Conservation (phyloP, 1,140 invertebrate species). For the Drosophila mauritiana region DNA sequence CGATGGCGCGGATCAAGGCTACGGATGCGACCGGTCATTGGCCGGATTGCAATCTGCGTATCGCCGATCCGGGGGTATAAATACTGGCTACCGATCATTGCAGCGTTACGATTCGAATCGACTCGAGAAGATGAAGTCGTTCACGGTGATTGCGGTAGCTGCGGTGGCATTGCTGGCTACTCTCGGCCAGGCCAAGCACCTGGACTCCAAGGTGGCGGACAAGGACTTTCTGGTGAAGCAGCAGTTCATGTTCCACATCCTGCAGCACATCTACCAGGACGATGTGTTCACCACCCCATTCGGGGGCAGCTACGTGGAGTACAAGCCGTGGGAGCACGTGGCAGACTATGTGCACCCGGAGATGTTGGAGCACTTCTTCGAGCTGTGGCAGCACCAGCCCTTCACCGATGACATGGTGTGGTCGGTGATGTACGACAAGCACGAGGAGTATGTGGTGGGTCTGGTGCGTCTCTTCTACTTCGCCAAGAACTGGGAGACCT, state of each 20-base stretch:
- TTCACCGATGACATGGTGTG: constrained; percentile 86
- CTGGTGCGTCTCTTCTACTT: constrained; percentile 87
- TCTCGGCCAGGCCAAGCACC: constrained; percentile 84
- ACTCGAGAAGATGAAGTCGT: constrained; percentile 75
- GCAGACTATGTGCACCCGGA: constrained; percentile 85
- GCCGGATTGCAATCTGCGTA: constrained; percentile 24
- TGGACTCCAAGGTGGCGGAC: constrained; percentile 85
- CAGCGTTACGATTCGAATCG: constrained; percentile 61
- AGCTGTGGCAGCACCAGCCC: constrained; percentile 85
- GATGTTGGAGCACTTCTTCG: constrained; percentile 85
- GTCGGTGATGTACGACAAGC: constrained; percentile 85
- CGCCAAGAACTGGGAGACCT: constrained; percentile 88
- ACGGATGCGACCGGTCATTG: constrained; percentile 39
- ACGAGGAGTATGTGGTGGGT: constrained; percentile 85
- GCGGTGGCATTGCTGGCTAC: constrained; percentile 59
- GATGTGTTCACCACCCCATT: constrained; percentile 85
- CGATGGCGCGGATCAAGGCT: constrained; percentile 68
- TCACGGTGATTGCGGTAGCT: constrained; percentile 71
- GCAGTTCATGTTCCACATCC: constrained; percentile 85
- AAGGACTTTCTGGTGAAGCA: constrained; percentile 87
- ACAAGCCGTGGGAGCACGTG: constrained; percentile 84
- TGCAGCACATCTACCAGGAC: constrained; percentile 86
- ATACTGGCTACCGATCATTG: constrained; percentile 34
- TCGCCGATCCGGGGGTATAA: constrained; percentile 50
- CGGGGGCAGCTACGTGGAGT: constrained; percentile 49